Conservation (phyloP, 2,888 invertebrate species). For the Chaitophorus viminalis region DNA sequence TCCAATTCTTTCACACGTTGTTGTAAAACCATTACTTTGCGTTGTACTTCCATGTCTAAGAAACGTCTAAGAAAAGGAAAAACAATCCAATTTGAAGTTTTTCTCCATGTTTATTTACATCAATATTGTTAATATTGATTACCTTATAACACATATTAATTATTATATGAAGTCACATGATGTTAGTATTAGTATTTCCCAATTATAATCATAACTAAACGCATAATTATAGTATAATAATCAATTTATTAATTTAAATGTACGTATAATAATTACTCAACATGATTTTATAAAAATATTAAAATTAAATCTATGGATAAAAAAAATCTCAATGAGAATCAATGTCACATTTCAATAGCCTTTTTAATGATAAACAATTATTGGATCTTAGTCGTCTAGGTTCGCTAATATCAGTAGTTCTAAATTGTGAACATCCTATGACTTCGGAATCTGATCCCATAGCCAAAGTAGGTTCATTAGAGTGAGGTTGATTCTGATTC, state of each 20-base stretch:
- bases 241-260: slow-evolving; percentile 41
- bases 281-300: slow-evolving; percentile 36
- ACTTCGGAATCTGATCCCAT: slow-evolving; percentile 56
- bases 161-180: not conserved
- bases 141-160: not conserved
- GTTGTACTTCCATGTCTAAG: slow-evolving; percentile 87
- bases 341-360: slow-evolving; percentile 55
- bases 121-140: slow-evolving; percentile 19
- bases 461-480: slow-evolving; percentile 35
- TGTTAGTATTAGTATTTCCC: slow-evolving; percentile 13
- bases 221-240: not conserved
- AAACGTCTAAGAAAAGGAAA: slow-evolving; percentile 72
- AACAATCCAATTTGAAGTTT: slow-evolving; percentile 43
- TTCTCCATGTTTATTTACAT: slow-evolving; percentile 13
- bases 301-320: not conserved
- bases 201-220: slow-evolving; percentile 39
- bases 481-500: slow-evolving; percentile 61
- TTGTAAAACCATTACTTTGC: slow-evolving; percentile 80
- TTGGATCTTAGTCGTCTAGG: slow-evolving; percentile 42
- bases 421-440: slow-evolving; percentile 63
- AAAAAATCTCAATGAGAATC: slow-evolving; percentile 40
- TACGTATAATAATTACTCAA: slow-evolving; percentile 13
- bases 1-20: slow-evolving; percentile 89
- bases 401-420: slow-evolving; percentile 60
- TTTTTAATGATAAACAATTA: slow-evolving; percentile 44